Evolutionary conservation across 2,113 vertebrate genomes (phyloP).

Genomic region (Anolis carolinensis): DNA sequence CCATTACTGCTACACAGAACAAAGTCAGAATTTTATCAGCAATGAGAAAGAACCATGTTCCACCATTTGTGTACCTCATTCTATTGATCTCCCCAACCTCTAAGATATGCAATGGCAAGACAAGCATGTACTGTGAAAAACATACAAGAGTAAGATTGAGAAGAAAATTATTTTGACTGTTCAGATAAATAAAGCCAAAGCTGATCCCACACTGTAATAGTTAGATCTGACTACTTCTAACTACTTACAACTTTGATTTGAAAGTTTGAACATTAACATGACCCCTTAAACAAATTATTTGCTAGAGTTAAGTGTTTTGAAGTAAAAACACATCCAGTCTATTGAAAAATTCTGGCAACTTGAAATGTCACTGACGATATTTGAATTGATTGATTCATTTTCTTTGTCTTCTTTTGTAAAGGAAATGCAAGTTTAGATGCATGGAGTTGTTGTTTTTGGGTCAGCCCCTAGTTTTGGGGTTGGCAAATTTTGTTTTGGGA

Average conservation of each 20-base stretch:
- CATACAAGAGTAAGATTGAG: background rate
- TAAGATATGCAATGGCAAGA: too few relatives aligned
- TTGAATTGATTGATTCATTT: too few relatives aligned
- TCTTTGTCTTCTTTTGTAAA: too few relatives aligned
- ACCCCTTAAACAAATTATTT: background rate
- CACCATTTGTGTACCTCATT: too few relatives aligned
- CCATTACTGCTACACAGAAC: too few relatives aligned
- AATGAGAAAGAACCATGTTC: too few relatives aligned
- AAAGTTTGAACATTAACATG: background rate
- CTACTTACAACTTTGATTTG: background rate
- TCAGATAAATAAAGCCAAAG: background rate
- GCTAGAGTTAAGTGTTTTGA: background rate
- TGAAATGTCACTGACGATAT: background rate
- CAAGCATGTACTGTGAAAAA: background rate
- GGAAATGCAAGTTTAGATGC: too few relatives aligned
- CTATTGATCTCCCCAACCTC: too few relatives aligned
- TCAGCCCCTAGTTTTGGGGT: background rate
- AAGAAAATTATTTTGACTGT: background rate
- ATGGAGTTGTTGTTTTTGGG: background rate
- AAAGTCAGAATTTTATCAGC: too few relatives aligned
- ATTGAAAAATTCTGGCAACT: background rate
- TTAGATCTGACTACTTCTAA: background rate
- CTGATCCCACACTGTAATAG: background rate
- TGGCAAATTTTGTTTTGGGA: too few relatives aligned
- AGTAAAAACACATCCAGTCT: background rate